phyloP scores from a whole-genome alignment of 2,113 vertebrate species.

The Lethenteron camtschaticum region DNA sequence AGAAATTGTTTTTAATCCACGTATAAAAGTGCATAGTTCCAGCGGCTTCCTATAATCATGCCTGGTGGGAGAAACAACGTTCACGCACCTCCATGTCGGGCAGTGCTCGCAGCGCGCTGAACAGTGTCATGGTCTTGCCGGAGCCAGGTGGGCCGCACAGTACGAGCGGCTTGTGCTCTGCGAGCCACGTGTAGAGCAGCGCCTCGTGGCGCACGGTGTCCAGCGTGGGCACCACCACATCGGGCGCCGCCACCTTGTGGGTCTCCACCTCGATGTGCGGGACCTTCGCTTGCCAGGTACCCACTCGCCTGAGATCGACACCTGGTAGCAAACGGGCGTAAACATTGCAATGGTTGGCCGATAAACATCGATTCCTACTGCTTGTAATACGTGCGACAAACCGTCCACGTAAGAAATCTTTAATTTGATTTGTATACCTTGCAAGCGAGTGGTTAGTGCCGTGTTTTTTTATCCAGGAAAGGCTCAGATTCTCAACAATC shows the following conservation, averaged over 20 bases:
- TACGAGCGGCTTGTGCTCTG: constrained; percentile 2
- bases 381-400: no score
- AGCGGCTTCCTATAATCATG: no score
- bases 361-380: no score
- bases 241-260: constrained; percentile 1
- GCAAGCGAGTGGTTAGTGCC: no score
- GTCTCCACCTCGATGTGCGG: constrained; percentile 4
- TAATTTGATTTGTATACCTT: no score
- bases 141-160: constrained; percentile 1
- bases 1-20: no score
- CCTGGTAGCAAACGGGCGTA: background rate
- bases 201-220: constrained; percentile 2
- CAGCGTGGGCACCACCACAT: constrained; percentile 5
- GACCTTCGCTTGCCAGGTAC: constrained; percentile 3
- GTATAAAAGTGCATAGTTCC: no score
- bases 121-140: constrained; percentile 5
- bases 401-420: no score
- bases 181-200: background rate
- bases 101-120: constrained; percentile 1
- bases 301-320: constrained; percentile 1
- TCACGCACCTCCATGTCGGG: background rate
- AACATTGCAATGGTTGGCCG: no score
- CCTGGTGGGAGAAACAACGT: no score
- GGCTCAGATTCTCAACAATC: no score
- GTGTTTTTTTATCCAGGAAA: no score